Evolutionary conservation across 2,113 vertebrate genomes (phyloP).

Genomic region (Myocastor coypus): DNA sequence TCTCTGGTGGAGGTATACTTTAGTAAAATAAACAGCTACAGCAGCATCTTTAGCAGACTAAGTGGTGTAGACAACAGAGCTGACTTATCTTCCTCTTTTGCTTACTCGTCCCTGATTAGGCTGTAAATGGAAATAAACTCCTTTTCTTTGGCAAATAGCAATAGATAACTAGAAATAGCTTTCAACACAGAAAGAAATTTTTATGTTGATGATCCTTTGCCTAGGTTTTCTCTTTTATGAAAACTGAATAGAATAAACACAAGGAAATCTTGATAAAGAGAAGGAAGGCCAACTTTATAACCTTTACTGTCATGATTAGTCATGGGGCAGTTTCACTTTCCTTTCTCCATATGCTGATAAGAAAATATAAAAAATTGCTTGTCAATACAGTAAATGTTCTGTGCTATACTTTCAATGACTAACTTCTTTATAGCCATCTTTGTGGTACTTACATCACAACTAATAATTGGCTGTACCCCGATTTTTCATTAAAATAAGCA

Average conservation of each 20-base stretch:
- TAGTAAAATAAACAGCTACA: background rate
- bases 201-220: slow-evolving; percentile 16
- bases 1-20: background rate
- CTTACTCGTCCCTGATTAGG: background rate
- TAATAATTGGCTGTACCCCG: background rate
- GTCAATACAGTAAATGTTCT: background rate
- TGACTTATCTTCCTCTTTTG: background rate
- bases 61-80: background rate
- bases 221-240: slow-evolving; percentile 34
- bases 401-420: slow-evolving; percentile 17
- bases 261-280: background rate
- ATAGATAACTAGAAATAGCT: background rate
- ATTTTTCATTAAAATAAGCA: slow-evolving; percentile 45
- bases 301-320: background rate
- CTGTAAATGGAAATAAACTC: slow-evolving; percentile 44
- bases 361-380: background rate
- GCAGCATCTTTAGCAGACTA: background rate
- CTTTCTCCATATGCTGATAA: slow-evolving; percentile 28
- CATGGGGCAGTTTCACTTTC: slow-evolving; percentile 37
- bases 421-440: slow-evolving; percentile 7
- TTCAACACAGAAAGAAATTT: background rate
- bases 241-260: slow-evolving; percentile 30
- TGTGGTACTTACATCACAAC: background rate
- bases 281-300: slow-evolving; percentile 18
- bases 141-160: background rate